These are phyloP conservation scores for Pagrus major DNA, from an alignment of 2,113 vertebrate species.

Conservation along the genomic window DNA sequence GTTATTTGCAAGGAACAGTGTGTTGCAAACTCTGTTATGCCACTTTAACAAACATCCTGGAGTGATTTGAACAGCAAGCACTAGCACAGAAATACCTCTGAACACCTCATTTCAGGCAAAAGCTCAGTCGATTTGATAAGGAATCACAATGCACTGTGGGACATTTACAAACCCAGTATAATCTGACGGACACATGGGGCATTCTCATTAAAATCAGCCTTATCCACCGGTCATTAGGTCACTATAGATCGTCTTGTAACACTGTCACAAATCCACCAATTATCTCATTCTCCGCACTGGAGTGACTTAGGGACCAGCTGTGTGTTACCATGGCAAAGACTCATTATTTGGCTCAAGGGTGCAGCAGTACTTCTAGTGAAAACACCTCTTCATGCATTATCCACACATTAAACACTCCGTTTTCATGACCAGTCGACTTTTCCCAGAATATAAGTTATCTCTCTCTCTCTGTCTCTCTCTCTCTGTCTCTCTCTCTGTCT, in stretches of 20 bases:
- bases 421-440: not conserved
- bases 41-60: slow-evolving; percentile 6
- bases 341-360: slow-evolving; percentile 53
- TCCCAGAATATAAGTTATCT: not conserved
- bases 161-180: slow-evolving; percentile 15
- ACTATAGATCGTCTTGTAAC: slow-evolving; percentile 15
- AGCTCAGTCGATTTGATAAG: slow-evolving; percentile 14
- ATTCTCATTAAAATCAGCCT: slow-evolving; percentile 37
- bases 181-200: slow-evolving; percentile 4
- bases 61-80: slow-evolving; percentile 13
- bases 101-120: slow-evolving; percentile 21
- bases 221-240: slow-evolving; percentile 25
- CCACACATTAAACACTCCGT: not conserved
- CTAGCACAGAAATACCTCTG: slow-evolving; percentile 10
- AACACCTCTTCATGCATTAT: slow-evolving; percentile 1
- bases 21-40: not conserved
- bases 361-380: slow-evolving; percentile 7
- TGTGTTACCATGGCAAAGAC: slow-evolving; percentile 63
- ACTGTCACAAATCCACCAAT: slow-evolving; percentile 30
- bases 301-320: slow-evolving; percentile 33
- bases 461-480: no score
- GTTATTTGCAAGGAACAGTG: not conserved
- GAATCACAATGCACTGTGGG: not conserved
- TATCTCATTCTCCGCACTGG: slow-evolving; percentile 7
- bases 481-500: no score